Base-by-base conservation (phyloP, 2,113 vertebrate species). In the Panurus biarmicus region DNA sequence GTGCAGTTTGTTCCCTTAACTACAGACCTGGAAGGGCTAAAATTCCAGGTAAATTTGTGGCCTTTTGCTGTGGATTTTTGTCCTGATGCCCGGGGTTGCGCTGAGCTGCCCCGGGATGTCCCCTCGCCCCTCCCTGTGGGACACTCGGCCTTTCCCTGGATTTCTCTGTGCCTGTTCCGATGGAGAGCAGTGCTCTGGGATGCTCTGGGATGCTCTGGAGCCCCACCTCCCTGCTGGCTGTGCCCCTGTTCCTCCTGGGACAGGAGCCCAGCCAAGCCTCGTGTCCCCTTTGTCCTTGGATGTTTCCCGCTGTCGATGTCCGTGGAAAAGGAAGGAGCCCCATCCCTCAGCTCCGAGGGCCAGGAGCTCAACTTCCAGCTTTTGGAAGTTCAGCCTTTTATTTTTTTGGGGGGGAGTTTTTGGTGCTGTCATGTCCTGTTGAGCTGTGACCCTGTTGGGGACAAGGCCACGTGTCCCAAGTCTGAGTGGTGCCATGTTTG, bases 251-350 rank as follows among this genome's bases (percentile, higher is more conserved):
- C 69, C 80, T 61, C 35, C 15, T 12, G 54, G 71, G 33, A 6
- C 7, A 12, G 54, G 48, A 54, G 45, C 16, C 70, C 62, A 36
- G 60, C 89, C 94, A 35, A 28, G 16, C 78, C 67, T 25, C 10
- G 20, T 21, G n/a, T 60, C 45, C 64, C 60, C 66, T 29, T 44
- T 9, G 50, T 51, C 76, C 50, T 7, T 15, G 0, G 6, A 3
- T 2, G 23, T 62, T n/a, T 25, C 45, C 25, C 0, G 0, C 10
- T 23, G 13, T 3, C 4, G 1, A 3, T 5, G 1, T 14, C 28
- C 17, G 2, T 31, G 93, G 36, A 4, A 40, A 65, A 84, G 79
- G 42, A 33, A 7, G 42, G 50, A 48, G 9, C 65, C n/a, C 1
- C 0, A 7, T 28, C 2, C 2, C 12, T 28, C 65, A 19, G 31